phyloP scores from a whole-genome alignment of 2,888 invertebrate species.

The Tinea pellionella region DNA sequence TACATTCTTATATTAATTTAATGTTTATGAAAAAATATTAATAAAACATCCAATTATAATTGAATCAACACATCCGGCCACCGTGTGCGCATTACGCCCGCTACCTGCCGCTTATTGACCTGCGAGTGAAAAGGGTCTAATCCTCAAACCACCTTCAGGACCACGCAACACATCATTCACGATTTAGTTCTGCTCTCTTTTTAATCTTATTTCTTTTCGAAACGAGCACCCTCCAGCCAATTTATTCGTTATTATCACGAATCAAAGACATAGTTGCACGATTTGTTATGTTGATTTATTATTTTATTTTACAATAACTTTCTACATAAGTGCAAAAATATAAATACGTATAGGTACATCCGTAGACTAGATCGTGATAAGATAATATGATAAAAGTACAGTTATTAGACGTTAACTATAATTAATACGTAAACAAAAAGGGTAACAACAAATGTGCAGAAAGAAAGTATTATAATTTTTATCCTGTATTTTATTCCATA shows the following conservation, averaged over 20 bases:
- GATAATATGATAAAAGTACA: too few species aligned
- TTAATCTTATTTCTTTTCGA: not conserved
- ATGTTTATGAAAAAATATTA: not conserved
- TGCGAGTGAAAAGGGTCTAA: constrained; percentile 37
- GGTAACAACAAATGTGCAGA: too few species aligned
- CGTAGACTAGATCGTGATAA: too few species aligned
- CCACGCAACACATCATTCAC: constrained; percentile 23
- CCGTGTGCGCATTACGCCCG: constrained; percentile 25
- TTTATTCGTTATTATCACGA: not conserved
- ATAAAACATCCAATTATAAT: not conserved
- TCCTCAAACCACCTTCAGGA: constrained; percentile 39
- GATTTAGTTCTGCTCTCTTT: constrained; percentile 3
- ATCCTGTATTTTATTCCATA: not conserved
- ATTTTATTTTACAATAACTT: too few species aligned
- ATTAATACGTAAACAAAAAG: too few species aligned
- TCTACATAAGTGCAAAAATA: too few species aligned
- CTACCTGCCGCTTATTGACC: constrained; percentile 46
- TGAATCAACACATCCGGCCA: constrained; percentile 19
- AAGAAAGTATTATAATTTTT: too few species aligned
- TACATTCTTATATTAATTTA: too few species aligned
- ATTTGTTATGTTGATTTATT: not conserved
- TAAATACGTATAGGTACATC: too few species aligned
- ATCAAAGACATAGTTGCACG: not conserved
- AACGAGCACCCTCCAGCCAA: not conserved
- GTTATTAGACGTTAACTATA: too few species aligned